Conservation (phyloP, 2,888 invertebrate species). For the Polyploca ridens region DNA sequence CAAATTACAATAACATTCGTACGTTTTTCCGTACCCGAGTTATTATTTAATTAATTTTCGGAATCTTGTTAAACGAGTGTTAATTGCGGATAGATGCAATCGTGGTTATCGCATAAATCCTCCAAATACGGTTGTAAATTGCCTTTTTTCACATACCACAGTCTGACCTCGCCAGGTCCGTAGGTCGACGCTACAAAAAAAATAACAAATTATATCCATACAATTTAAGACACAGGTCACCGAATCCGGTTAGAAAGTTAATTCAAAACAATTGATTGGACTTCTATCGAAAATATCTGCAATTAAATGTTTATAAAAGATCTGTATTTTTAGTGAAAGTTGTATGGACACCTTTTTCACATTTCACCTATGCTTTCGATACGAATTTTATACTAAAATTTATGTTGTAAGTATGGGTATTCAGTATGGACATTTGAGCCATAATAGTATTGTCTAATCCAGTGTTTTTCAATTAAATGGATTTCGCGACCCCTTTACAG, state of each 20-base stretch:
- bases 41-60: not conserved
- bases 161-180: slow-evolving; percentile 5
- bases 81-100: not conserved
- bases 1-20: not conserved
- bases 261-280: slow-evolving; percentile 10
- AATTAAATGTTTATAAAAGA: slow-evolving; percentile 3
- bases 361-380: not conserved
- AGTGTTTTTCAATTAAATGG: no score
- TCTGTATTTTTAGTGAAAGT: not conserved
- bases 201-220: not conserved
- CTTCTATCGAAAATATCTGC: not conserved
- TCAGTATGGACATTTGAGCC: no score
- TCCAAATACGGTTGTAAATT: not conserved
- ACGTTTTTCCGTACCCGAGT: not conserved
- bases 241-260: slow-evolving; percentile 14
- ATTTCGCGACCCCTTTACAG: no score
- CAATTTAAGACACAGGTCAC: not conserved
- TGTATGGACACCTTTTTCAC: slow-evolving; percentile 18
- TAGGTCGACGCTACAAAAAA: not conserved
- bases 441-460: no score
- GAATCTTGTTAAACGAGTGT: not conserved
- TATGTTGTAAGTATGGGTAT: no score
- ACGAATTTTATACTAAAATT: no score
- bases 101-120: not conserved
- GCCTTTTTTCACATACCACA: not conserved